A percentile compares a stretch with the other conserved stretches of the same genome.
These are phyloP conservation scores for Synergus japonicus DNA, from an alignment of 2,888 invertebrate species.

Conservation along the genomic window DNA sequence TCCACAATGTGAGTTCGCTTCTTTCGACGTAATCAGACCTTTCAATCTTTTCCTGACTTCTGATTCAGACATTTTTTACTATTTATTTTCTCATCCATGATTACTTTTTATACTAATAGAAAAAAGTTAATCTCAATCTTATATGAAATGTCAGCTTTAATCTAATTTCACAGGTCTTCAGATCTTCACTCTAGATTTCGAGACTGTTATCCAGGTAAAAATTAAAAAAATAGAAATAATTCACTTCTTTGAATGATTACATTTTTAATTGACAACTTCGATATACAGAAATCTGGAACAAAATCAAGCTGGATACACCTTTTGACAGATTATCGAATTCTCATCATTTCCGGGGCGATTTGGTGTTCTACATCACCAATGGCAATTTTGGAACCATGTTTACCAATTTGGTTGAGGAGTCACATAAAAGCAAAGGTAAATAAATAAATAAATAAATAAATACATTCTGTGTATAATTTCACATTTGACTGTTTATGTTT, in stretches of 20 bases:
- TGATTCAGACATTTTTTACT: not conserved
- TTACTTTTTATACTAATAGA: not conserved
- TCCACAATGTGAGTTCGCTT: slow-evolving; percentile 21
- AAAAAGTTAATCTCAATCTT: not conserved
- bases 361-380: slow-evolving; percentile 89
- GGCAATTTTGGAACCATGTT: slow-evolving; percentile 89
- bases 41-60: slow-evolving; percentile 15
- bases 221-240: not conserved
- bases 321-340: slow-evolving; percentile 82
- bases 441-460: not conserved
- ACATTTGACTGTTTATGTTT: not conserved
- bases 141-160: slow-evolving; percentile 14
- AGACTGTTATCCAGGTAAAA: slow-evolving; percentile 61
- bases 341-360: slow-evolving; percentile 84
- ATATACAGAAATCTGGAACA: slow-evolving; percentile 52
- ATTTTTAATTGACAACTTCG: slow-evolving; percentile 43
- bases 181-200: slow-evolving; percentile 69
- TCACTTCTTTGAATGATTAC: not conserved
- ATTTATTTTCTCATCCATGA: slow-evolving; percentile 5
- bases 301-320: slow-evolving; percentile 79
- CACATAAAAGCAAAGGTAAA: slow-evolving; percentile 81
- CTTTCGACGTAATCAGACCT: slow-evolving; percentile 18
- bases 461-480: not conserved
- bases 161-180: slow-evolving; percentile 63
- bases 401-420: slow-evolving; percentile 89